phyloP scores from a whole-genome alignment of 2,888 invertebrate species.

The Cheiracanthium punctorium region DNA sequence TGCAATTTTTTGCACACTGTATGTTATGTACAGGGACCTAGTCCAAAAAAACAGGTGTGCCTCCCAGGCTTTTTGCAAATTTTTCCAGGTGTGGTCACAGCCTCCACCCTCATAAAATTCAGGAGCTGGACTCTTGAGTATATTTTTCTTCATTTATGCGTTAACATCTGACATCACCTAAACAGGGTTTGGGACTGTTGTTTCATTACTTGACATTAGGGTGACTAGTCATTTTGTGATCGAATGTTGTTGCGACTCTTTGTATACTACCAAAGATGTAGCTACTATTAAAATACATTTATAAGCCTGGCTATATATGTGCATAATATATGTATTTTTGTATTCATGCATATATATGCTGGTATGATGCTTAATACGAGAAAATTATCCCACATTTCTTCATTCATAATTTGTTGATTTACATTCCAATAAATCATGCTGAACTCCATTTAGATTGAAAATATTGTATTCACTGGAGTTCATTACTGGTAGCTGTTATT shows the following conservation, averaged over 20 bases:
- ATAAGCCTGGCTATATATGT: constrained; percentile 34
- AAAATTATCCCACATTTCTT: constrained; percentile 37
- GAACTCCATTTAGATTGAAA: constrained; percentile 43
- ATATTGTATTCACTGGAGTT: constrained; percentile 55
- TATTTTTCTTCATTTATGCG: constrained; percentile 64
- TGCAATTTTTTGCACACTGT: constrained; percentile 56
- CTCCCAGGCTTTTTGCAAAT: constrained; percentile 48
- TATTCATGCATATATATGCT: too few relatives aligned
- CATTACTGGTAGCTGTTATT: constrained; percentile 53
- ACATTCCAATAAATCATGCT: constrained; percentile 57
- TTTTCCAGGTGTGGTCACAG: constrained; percentile 57
- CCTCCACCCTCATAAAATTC: constrained; percentile 47
- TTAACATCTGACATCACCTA: constrained; percentile 60
- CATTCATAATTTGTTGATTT: constrained; percentile 51
- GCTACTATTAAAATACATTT: constrained; percentile 28
- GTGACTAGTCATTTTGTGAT: constrained; percentile 68
- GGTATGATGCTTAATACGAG: too few relatives aligned
- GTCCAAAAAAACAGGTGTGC: constrained; percentile 61
- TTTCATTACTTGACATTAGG: constrained; percentile 63
- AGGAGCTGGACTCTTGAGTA: constrained; percentile 70
- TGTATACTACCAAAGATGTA: constrained; percentile 45
- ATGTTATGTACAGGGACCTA: constrained; percentile 68
- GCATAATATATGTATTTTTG: neutral
- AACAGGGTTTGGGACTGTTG: constrained; percentile 67
- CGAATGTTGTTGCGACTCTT: constrained; percentile 59